A percentile compares a stretch with the other conserved stretches of the same genome.
These are phyloP conservation scores for Ostrea edulis DNA, from an alignment of 1,140 invertebrate genomes.

Conservation along the genomic window DNA sequence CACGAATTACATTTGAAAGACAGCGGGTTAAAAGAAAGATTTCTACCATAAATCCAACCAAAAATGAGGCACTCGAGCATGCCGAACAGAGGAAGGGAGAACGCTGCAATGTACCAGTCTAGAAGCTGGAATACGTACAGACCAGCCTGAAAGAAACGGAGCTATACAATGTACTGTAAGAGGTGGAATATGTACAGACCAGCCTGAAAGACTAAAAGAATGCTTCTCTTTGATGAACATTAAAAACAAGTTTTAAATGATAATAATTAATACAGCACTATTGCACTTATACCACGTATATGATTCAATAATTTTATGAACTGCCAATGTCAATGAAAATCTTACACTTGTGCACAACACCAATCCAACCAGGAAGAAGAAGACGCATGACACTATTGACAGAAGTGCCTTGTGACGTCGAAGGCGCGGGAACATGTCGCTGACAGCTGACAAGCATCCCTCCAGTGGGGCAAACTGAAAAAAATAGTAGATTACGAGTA, in stretches of 20 bases:
- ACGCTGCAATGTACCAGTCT: slow-evolving; percentile 39
- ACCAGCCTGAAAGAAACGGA: slow-evolving; percentile 12
- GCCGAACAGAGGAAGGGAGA: slow-evolving; percentile 40
- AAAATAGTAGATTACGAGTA: not conserved
- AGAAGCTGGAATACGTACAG: slow-evolving; percentile 43
- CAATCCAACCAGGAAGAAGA: not conserved
- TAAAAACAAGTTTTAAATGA: too few species aligned
- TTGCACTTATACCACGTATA: too few species aligned
- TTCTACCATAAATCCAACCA: slow-evolving; percentile 54
- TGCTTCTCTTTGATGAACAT: too few species aligned
- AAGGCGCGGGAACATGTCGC: not conserved
- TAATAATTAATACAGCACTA: too few species aligned
- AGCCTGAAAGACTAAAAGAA: too few species aligned
- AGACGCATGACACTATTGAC: not conserved
- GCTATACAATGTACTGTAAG: too few species aligned
- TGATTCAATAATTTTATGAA: too few species aligned
- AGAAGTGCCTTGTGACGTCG: not conserved
- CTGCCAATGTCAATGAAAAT: too few species aligned
- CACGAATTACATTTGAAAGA: too few species aligned
- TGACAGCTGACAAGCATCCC: not conserved
- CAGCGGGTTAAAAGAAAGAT: too few species aligned
- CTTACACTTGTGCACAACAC: not conserved
- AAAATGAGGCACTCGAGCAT: slow-evolving; percentile 50
- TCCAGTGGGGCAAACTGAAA: not conserved
- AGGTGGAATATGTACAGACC: too few species aligned